Conservation (phyloP, 2,888 invertebrate genomes). For the Anaspis maculata region DNA sequence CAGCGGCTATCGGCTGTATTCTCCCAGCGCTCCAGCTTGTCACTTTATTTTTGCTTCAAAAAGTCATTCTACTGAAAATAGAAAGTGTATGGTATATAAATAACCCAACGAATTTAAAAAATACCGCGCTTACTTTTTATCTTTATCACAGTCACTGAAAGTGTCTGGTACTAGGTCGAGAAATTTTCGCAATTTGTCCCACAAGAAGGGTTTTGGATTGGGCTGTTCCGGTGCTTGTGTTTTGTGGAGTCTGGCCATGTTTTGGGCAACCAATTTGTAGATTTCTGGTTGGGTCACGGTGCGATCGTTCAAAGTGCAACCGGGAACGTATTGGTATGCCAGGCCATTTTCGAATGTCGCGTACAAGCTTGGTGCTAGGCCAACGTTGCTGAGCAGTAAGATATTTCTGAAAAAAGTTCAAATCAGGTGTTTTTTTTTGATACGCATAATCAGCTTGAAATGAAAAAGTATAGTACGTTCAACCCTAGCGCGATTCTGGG, state of each 20-base stretch:
- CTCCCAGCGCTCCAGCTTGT: no score
- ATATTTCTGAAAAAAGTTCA: slow-evolving; percentile 42
- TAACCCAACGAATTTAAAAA: no score
- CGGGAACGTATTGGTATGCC: slow-evolving; percentile 81
- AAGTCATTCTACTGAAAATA: no score
- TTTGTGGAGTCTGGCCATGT: slow-evolving; percentile 79
- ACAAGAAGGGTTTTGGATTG: slow-evolving; percentile 55
- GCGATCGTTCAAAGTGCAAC: slow-evolving; percentile 62
- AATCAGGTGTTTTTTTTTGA: background rate
- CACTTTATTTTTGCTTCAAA: no score
- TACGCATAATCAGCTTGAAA: slow-evolving; percentile 1
- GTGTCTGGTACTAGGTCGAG: slow-evolving; percentile 63
- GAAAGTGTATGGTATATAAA: no score
- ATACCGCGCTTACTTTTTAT: slow-evolving; percentile 8
- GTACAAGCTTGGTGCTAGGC: slow-evolving; percentile 78
- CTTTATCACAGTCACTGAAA: slow-evolving; percentile 49
- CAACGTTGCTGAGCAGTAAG: slow-evolving; percentile 57
- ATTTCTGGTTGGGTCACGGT: slow-evolving; percentile 57
- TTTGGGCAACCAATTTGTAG: slow-evolving; percentile 66
- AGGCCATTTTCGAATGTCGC: slow-evolving; percentile 91
- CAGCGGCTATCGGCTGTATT: no score
- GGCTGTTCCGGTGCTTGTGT: slow-evolving; percentile 38
- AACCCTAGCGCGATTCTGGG: background rate
- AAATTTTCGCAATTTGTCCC: slow-evolving; percentile 70
- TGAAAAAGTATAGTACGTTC: slow-evolving; percentile 4